These are phyloP conservation scores for Melanotaenia duboulayi DNA, from an alignment of 2,113 vertebrate genomes.

Conservation along the genomic window DNA sequence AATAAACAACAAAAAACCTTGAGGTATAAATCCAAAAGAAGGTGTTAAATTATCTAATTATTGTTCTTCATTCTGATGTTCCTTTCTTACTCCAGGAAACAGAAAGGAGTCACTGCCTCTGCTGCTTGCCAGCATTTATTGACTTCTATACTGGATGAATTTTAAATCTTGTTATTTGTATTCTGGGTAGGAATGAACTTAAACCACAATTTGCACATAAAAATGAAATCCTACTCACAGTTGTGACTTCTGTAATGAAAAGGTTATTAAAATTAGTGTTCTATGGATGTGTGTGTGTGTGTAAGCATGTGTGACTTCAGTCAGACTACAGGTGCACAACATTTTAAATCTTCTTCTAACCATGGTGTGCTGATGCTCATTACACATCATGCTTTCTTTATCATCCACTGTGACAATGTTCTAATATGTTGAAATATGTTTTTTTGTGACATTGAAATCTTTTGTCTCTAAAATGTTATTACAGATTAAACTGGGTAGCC, in stretches of 20 bases:
- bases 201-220: conserved; percentile 43
- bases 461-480: not conserved
- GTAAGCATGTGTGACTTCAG: not conserved
- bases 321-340: not conserved
- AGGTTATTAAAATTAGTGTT: not conserved
- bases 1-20: too few species aligned
- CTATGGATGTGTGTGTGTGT: not conserved
- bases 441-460: not conserved
- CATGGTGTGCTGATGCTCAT: not conserved
- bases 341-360: not conserved
- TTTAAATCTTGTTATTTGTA: conserved; percentile 40
- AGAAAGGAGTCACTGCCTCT: not conserved
- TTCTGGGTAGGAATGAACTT: conserved; percentile 45
- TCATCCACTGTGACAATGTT: too few species aligned
- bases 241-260: conserved; percentile 25
- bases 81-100: conserved; percentile 1
- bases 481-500: not conserved
- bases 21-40: conserved; percentile 15
- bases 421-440: too few species aligned
- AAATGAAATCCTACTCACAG: conserved; percentile 36
- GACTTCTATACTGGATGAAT: conserved; percentile 15
- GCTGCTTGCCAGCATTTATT: not conserved
- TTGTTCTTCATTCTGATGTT: conserved; percentile 9
- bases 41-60: conserved; percentile 10
- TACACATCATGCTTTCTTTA: not conserved